Conservation (phyloP, 2,113 vertebrate species). For the Procavia capensis region DNA sequence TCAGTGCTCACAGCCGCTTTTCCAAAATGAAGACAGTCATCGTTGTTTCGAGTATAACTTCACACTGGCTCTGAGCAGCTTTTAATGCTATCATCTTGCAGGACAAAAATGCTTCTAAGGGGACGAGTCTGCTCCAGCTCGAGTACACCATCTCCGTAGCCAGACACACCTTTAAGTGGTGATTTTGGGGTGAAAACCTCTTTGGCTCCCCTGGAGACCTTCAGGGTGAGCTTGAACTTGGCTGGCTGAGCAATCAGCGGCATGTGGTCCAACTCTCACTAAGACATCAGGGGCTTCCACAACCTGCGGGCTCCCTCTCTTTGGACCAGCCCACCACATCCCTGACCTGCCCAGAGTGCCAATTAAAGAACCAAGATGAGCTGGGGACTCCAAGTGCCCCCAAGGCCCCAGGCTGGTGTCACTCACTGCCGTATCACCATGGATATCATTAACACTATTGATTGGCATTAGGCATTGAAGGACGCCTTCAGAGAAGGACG, state of each 20-base stretch:
- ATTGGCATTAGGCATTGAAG: background rate
- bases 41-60: background rate
- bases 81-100: background rate
- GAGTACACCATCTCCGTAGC: background rate
- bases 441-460: background rate
- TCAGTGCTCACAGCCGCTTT: background rate
- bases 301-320: background rate
- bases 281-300: background rate
- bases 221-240: background rate
- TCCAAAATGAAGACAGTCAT: background rate
- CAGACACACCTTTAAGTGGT: background rate
- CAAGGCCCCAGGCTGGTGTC: background rate
- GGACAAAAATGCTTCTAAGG: background rate
- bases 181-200: background rate
- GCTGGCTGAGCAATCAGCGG: background rate
- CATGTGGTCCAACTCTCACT: rapidly evolving
- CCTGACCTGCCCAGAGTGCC: background rate
- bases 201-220: background rate
- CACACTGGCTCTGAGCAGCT: too few species aligned
- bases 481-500: background rate
- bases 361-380: background rate
- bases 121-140: too few species aligned
- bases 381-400: rapidly evolving
- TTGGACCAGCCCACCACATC: background rate
- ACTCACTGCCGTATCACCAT: rapidly evolving